Evolutionary conservation across 2,888 invertebrate species (phyloP).

Genomic region (Dasysyrphus tricinctus): DNA sequence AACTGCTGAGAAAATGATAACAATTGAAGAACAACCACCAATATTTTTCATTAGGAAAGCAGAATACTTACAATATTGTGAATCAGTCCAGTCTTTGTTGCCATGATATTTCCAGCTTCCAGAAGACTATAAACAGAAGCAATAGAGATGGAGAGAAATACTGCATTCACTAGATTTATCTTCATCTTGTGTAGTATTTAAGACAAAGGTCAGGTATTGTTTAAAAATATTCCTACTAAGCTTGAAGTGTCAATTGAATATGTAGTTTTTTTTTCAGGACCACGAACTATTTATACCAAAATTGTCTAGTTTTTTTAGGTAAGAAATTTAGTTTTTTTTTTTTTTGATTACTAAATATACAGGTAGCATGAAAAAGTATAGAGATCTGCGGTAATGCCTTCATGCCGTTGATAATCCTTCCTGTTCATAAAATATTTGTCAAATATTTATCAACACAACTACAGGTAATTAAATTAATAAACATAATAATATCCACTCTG

Average conservation of each 20-base stretch:
- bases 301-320: background rate
- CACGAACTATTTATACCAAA: slow-evolving; percentile 19
- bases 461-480: background rate
- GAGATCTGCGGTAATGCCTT: background rate
- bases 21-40: background rate
- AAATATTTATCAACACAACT: slow-evolving; percentile 28
- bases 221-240: background rate
- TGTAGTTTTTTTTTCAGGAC: background rate
- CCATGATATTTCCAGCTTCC: slow-evolving; percentile 5
- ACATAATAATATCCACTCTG: background rate
- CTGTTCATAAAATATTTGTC: slow-evolving; percentile 20
- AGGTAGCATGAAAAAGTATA: background rate
- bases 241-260: background rate
- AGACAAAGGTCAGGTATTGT: background rate
- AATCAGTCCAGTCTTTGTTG: slow-evolving; percentile 34
- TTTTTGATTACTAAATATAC: background rate
- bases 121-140: background rate
- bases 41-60: background rate
- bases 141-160: background rate
- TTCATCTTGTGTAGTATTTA: background rate
- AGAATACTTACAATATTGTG: slow-evolving; percentile 60
- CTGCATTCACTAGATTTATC: background rate
- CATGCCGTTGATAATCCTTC: background rate
- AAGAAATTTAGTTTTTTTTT: background rate
- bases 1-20: slow-evolving; percentile 58